Conservation (phyloP, 2,113 vertebrate genomes). For the Prochilodus magdalenae region DNA sequence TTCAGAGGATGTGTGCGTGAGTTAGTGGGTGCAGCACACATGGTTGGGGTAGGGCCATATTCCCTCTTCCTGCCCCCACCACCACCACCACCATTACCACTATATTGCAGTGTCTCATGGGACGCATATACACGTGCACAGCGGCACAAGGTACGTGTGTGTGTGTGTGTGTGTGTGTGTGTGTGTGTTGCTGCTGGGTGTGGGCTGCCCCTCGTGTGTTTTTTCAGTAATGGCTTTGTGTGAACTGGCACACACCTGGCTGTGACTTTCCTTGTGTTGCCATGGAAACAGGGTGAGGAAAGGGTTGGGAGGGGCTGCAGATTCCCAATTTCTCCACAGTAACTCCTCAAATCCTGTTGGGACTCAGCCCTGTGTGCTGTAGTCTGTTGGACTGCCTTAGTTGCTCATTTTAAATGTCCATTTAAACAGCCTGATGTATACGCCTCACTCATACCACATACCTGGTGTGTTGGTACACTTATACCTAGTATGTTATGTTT, state of each 20-base stretch:
- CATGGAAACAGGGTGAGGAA: slow-evolving; percentile 22
- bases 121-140: slow-evolving; percentile 5
- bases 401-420: no score
- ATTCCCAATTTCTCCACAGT: neutral
- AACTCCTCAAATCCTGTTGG: neutral
- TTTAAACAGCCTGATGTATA: no score
- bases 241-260: slow-evolving; percentile 47
- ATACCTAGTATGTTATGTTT: no score
- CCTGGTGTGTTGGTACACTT: no score
- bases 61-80: neutral
- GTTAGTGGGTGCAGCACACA: neutral
- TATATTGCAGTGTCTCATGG: neutral
- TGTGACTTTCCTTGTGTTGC: slow-evolving; percentile 33
- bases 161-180: neutral
- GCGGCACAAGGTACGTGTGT: neutral
- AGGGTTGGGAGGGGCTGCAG: neutral
- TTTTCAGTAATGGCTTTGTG: slow-evolving; percentile 41
- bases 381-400: neutral
- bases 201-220: slow-evolving; percentile 39
- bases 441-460: no score
- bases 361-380: neutral
- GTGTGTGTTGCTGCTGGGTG: slow-evolving; percentile 31
- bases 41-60: neutral
- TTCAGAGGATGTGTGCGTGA: slow-evolving; percentile 23
- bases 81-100: no score